Base-by-base conservation (phyloP, 2,888 invertebrate species). In the Watsonalla cultraria region DNA sequence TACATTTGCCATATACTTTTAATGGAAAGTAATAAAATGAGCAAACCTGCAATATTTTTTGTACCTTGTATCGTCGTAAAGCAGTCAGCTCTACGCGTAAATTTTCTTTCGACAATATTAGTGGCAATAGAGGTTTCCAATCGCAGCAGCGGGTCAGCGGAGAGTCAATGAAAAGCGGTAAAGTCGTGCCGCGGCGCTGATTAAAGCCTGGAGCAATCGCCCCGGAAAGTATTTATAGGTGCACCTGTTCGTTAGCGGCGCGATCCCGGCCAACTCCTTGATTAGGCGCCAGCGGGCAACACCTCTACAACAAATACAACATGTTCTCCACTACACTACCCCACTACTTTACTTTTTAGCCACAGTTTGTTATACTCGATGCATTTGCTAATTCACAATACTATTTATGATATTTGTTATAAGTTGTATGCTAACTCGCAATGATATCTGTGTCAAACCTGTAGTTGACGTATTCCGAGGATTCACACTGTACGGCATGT, bases 191-290 rank as follows among this genome's bases (percentile, higher is more conserved):
- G 82, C 73, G 78, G 84, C 77, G 86, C 88, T 90, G 90, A 90
- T 90, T 90, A 90, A 90, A 89, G 87, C 90, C 90, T 84, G 84
- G 74, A 90, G 90, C 89, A 89, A 90, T 90, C 86, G 84, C 85
- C 84, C 76, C 84, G 86, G 84, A 86, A 88, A 89, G 87, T 90
- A 90, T 90, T 90, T 90, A 90, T 90, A 87, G 88, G 87, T 89
- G 85, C 89, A 90, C 89, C 89, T 90, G 90, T 88, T 90, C 90
- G 90, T 90, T 90, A 90, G 87, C 79, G 80, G 83, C 84, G 78
- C 83, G 76, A 82, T 78, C 81, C 80, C 80, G 77, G 90, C 89
- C 89, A 90, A 90, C 86, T 90, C 84, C 88, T 89, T 90, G 90
- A 90, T 90, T 90, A 89, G 89, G 87, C 82, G 87, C 88, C 86